A percentile compares a stretch with the other conserved stretches of the same genome.
Evolutionary conservation across 2,888 invertebrate genomes (phyloP).

Genomic region (Drosophila buzzatii): DNA sequence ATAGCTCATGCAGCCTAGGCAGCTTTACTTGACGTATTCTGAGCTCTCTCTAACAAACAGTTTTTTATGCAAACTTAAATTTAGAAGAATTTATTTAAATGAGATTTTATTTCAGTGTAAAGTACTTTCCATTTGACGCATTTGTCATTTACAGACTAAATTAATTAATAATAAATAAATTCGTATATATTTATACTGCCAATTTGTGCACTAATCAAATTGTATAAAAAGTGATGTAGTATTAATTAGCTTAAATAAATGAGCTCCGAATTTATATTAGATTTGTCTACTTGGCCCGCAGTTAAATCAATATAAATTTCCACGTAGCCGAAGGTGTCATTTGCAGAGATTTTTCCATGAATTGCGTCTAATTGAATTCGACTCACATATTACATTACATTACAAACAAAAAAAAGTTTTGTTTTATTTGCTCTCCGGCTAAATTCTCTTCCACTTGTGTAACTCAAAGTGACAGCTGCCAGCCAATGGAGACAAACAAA

Average conservation of each 20-base stretch:
- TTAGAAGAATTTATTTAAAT: too few species aligned
- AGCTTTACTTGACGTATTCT: too few species aligned
- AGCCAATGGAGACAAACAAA: slow-evolving; percentile 41
- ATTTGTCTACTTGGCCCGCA: neutral
- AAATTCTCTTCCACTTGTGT: neutral
- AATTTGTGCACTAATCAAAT: too few species aligned
- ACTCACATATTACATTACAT: neutral
- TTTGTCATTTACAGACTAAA: too few species aligned
- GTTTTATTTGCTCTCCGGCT: slow-evolving; percentile 1
- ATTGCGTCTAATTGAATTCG: neutral
- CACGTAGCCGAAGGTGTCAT: slow-evolving; percentile 5
- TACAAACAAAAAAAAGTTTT: slow-evolving; percentile 3
- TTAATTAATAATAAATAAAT: too few species aligned
- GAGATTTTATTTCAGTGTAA: too few species aligned
- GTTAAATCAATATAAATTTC: neutral
- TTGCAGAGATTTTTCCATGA: neutral
- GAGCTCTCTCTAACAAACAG: too few species aligned
- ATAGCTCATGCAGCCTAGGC: too few species aligned
- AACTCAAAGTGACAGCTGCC: slow-evolving; percentile 36
- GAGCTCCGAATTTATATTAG: neutral
- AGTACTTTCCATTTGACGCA: too few species aligned
- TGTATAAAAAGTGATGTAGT: neutral
- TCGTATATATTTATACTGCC: too few species aligned
- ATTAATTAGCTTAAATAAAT: neutral
- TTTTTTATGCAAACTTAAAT: too few species aligned